Evolutionary conservation across 2,888 invertebrate species (phyloP).

Genomic region (Caenorhabditis wallacei): DNA sequence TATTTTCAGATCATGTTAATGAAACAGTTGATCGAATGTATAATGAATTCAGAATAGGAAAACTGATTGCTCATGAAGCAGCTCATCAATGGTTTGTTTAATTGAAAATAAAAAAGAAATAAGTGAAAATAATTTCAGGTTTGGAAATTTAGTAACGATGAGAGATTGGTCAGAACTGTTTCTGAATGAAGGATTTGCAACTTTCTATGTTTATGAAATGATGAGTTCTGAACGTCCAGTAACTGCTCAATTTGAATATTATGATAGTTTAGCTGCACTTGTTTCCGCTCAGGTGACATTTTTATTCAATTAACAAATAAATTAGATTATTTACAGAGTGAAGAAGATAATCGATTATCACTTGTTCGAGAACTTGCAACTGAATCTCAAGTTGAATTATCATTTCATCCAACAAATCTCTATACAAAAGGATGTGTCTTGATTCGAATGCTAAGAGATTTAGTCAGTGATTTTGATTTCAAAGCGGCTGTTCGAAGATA

Average conservation of each 20-base stretch:
- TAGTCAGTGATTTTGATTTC: constrained; percentile 79
- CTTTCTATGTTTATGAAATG: constrained; percentile 82
- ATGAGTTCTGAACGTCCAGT: constrained; percentile 76
- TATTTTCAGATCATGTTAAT: constrained; percentile 70
- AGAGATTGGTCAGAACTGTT: constrained; percentile 83
- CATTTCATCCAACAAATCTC: constrained; percentile 85
- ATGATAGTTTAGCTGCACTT: constrained; percentile 47
- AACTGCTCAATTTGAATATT: constrained; percentile 79
- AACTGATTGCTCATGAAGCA: constrained; percentile 84
- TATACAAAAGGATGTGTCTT: constrained; percentile 82
- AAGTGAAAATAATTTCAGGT: constrained; percentile 57
- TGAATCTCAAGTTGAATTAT: constrained; percentile 94
- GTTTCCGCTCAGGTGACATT: constrained; percentile 24
- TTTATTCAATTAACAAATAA: background rate
- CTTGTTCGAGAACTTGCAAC: constrained; percentile 87
- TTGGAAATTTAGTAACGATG: constrained; percentile 83
- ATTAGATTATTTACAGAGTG: constrained; percentile 42
- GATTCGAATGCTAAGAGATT: constrained; percentile 79
- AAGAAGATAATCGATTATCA: constrained; percentile 63
- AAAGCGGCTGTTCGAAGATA: constrained; percentile 75
- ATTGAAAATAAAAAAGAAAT: background rate
- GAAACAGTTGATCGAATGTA: constrained; percentile 80
- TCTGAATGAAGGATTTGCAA: constrained; percentile 84
- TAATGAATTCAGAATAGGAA: constrained; percentile 80
- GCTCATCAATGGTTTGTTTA: constrained; percentile 83